Evolutionary conservation across 2,113 vertebrate genomes (phyloP), one percentile per base, ranked within the genome.

Genomic region (Electrona antarctica): DNA sequence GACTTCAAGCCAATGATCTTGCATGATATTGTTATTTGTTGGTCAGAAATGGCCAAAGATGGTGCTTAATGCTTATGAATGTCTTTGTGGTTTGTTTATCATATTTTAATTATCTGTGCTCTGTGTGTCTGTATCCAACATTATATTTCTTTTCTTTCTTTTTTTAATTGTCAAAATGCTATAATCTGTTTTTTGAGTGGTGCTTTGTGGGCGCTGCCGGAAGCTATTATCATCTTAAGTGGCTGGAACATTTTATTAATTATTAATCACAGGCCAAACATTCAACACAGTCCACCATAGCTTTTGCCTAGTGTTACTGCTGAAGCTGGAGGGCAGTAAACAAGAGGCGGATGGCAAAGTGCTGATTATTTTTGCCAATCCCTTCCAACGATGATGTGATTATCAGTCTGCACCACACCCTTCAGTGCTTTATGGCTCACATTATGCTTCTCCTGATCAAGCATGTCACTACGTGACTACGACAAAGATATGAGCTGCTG

Each of bases 181-280:
- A 49, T 29, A 76, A 61, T 81, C 58, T 87, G 72, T 55, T 77
- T 78, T 85, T 66, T 83, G 73, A 83, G 73, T 75, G 75, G 29
- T 10, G 82, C 68, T 69, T 69, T 76, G 85, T 61, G 74, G 60
- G 65, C 80, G 71, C 73, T 84, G 81, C 78, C 58, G 73, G 76
- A 89, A 87, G 69, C 86, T 87, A 83, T 92, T 84, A 86, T 70
- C 68, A 81, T 90, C 80, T 81, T 81, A 86, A 86, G 85, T 81
- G 82, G 81, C 76, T 81, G 63, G 84, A 90, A 87, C 71, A 83
- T 88, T 83, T 80, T 78, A 92, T 93, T 66, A 90, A 92, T 92
- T 87, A 93, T 92, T 92, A 77, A 92, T 87, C 60, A 71, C 51
- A 73, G 64, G 61, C 71, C 41, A 88, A 83, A 86, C 77, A 78